phyloP scores from a whole-genome alignment of 2,888 invertebrate genomes.

The Brenthis hecate region DNA sequence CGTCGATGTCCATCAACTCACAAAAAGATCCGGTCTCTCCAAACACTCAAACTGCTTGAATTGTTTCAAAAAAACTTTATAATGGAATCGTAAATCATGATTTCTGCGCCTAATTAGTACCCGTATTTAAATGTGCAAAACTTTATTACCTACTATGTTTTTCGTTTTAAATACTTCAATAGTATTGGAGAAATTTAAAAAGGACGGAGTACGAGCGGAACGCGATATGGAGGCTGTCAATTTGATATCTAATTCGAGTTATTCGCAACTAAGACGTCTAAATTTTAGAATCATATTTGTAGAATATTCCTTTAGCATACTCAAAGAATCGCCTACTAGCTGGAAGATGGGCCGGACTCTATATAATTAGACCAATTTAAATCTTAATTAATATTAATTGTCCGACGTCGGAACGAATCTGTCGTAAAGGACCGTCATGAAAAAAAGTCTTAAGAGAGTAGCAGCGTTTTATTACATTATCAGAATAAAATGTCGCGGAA shows the following conservation, averaged over 20 bases:
- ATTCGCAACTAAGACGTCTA: constrained; percentile 2
- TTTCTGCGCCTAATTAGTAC: constrained; percentile 34
- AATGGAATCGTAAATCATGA: constrained; percentile 38
- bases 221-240: background rate
- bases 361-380: constrained; percentile 83
- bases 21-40: constrained; percentile 35
- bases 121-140: constrained; percentile 28
- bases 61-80: constrained; percentile 35
- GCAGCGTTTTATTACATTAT: constrained; percentile 53
- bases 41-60: constrained; percentile 33
- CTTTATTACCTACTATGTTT: constrained; percentile 25
- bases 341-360: constrained; percentile 72
- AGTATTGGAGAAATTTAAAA: background rate
- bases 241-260: background rate
- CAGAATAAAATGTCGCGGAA: constrained; percentile 42
- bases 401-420: constrained; percentile 79
- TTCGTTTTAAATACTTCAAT: constrained; percentile 15
- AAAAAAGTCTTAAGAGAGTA: constrained; percentile 52
- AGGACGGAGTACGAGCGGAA: background rate
- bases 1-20: constrained; percentile 29
- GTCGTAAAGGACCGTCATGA: constrained; percentile 70
- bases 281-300: constrained; percentile 44
- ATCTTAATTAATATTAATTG: constrained; percentile 83
- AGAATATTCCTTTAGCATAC: constrained; percentile 53
- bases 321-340: constrained; percentile 63